Conservation (phyloP, 2,113 vertebrate genomes). For the Gracilinanus agilis region DNA sequence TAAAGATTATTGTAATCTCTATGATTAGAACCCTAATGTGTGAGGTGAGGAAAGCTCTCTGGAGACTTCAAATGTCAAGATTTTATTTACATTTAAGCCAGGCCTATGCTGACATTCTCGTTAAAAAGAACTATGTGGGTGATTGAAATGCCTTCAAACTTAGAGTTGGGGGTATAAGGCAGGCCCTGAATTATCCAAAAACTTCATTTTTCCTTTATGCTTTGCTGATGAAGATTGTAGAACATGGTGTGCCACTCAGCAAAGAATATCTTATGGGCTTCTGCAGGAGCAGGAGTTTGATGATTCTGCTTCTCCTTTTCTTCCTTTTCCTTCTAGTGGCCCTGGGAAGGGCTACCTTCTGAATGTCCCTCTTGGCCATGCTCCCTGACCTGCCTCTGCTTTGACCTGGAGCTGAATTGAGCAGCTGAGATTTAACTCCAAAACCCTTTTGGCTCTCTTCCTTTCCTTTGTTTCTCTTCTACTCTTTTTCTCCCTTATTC, state of each 20-base stretch:
- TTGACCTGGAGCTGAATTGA: not conserved
- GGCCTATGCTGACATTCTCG: not conserved
- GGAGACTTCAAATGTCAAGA: not conserved
- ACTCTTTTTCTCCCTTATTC: not conserved
- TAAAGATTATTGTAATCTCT: conserved; percentile 27
- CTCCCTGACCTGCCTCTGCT: not conserved
- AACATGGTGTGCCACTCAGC: not conserved
- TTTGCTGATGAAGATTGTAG: not conserved
- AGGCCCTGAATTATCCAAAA: not conserved
- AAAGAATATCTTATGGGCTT: not conserved
- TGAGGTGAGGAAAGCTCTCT: not conserved
- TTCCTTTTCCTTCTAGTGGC: not conserved
- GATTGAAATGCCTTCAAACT: not conserved
- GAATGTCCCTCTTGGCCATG: not conserved
- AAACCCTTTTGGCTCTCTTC: not conserved
- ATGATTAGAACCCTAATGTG: not conserved
- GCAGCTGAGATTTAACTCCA: not conserved
- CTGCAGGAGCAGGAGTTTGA: not conserved
- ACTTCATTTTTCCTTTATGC: not conserved
- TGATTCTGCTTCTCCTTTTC: not conserved
- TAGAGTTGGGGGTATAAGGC: not conserved
- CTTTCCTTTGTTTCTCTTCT: not conserved
- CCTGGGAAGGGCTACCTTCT: not conserved
- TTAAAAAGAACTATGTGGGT: not conserved
- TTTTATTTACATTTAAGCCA: not conserved